A percentile compares a stretch with the other conserved stretches of the same genome.
Evolutionary conservation across 2,888 invertebrate genomes (phyloP).

Genomic region (Chloroclystis v-ata): DNA sequence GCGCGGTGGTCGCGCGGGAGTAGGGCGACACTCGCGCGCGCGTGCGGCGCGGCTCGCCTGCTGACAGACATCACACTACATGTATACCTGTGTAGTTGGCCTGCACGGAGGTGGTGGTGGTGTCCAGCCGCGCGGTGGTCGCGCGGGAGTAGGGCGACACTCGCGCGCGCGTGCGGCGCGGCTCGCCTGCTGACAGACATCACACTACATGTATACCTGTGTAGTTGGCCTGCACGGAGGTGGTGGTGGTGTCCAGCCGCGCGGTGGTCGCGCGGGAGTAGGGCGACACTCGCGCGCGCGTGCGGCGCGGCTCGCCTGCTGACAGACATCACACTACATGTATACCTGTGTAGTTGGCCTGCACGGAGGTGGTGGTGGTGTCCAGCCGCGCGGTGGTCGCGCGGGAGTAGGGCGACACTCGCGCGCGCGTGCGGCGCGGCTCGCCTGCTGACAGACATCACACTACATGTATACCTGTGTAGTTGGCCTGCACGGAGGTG

Average conservation of each 20-base stretch:
- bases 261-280: constrained; percentile 39
- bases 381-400: constrained; percentile 30
- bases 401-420: constrained; percentile 66
- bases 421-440: constrained; percentile 60
- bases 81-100: constrained; percentile 73
- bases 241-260: constrained; percentile 46
- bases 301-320: constrained; percentile 51
- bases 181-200: constrained; percentile 33
- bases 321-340: too few species aligned
- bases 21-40: neutral
- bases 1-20: constrained; percentile 17
- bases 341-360: constrained; percentile 71
- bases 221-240: constrained; percentile 61
- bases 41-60: neutral
- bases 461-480: constrained; percentile 62
- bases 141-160: constrained; percentile 64
- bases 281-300: constrained; percentile 70
- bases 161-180: constrained; percentile 58
- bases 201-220: constrained; percentile 52
- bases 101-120: constrained; percentile 50
- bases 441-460: constrained; percentile 33
- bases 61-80: neutral
- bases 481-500: constrained; percentile 60
- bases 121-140: constrained; percentile 36
- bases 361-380: constrained; percentile 50